Evolutionary conservation across 2,113 vertebrate species (phyloP).

Genomic region (Sylvietta virens): DNA sequence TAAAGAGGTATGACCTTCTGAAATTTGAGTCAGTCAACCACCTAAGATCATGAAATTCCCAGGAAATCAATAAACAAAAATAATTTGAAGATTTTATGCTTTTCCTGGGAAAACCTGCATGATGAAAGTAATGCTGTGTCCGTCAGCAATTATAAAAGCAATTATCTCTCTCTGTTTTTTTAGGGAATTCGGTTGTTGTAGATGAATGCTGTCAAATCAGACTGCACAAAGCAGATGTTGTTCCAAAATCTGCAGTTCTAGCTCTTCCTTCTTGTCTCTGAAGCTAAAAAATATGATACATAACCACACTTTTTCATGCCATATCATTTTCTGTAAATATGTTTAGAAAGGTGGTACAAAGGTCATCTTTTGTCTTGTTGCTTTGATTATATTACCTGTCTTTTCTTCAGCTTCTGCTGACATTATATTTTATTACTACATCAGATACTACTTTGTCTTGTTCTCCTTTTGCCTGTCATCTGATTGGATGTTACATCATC

Average conservation of each 20-base stretch:
- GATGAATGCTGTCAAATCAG: neutral
- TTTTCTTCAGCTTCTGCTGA: neutral
- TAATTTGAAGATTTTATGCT: neutral
- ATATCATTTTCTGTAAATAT: neutral
- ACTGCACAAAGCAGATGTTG: neutral
- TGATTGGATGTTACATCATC: neutral
- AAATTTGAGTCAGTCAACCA: neutral
- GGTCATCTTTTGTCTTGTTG: neutral
- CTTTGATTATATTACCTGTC: neutral
- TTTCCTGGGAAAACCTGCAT: neutral
- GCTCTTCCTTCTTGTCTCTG: neutral
- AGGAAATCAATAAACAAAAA: neutral
- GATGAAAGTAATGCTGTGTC: neutral
- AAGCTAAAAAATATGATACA: neutral
- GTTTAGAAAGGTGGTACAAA: neutral
- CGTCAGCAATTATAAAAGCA: neutral
- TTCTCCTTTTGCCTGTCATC: neutral
- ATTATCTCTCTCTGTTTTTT: neutral
- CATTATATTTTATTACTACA: neutral
- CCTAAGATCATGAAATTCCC: neutral
- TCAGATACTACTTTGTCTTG: neutral
- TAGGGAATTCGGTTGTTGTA: neutral
- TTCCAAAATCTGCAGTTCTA: neutral
- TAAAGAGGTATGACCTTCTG: slow-evolving; percentile 84
- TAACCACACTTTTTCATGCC: neutral